These are phyloP conservation scores for Pseudorhombus dupliciocellatus DNA, from an alignment of 2,113 vertebrate species.

Conservation along the genomic window DNA sequence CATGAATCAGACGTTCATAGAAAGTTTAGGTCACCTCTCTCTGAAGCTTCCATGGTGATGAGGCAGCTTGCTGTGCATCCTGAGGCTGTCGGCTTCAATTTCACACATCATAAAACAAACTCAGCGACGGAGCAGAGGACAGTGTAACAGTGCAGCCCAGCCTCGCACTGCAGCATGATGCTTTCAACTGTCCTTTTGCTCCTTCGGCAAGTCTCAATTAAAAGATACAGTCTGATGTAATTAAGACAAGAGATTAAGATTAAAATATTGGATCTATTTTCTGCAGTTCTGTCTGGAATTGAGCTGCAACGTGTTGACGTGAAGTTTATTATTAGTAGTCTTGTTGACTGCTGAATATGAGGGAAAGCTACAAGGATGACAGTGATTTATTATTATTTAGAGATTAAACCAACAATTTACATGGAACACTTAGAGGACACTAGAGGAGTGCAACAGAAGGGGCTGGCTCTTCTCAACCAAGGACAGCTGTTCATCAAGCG, in stretches of 20 bases:
- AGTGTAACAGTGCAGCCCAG: slow-evolving; percentile 11
- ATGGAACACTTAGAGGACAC: neutral
- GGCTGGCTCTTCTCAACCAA: neutral
- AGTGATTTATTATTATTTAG: neutral
- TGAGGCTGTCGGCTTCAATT: slow-evolving; percentile 60
- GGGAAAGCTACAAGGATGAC: neutral
- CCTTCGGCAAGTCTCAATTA: neutral
- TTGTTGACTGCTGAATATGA: neutral
- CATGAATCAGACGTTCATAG: slow-evolving; percentile 11
- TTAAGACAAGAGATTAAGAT: neutral
- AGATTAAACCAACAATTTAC: slow-evolving; percentile 3
- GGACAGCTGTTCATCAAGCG: slow-evolving; percentile 7
- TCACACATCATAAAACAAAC: slow-evolving; percentile 64
- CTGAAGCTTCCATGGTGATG: slow-evolving; percentile 20
- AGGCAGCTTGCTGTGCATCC: slow-evolving; percentile 30
- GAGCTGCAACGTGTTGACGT: neutral
- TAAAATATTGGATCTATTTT: neutral
- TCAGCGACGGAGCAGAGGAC: slow-evolving; percentile 40
- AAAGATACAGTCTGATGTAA: neutral
- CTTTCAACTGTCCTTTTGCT: neutral
- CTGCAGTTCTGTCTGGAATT: neutral
- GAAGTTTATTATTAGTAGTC: neutral
- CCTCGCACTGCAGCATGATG: slow-evolving; percentile 18
- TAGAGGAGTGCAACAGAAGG: neutral
- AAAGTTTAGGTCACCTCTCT: slow-evolving; percentile 36